phyloP scores from a whole-genome alignment of 2,113 vertebrate species.

The Ancistrus triradiatus region DNA sequence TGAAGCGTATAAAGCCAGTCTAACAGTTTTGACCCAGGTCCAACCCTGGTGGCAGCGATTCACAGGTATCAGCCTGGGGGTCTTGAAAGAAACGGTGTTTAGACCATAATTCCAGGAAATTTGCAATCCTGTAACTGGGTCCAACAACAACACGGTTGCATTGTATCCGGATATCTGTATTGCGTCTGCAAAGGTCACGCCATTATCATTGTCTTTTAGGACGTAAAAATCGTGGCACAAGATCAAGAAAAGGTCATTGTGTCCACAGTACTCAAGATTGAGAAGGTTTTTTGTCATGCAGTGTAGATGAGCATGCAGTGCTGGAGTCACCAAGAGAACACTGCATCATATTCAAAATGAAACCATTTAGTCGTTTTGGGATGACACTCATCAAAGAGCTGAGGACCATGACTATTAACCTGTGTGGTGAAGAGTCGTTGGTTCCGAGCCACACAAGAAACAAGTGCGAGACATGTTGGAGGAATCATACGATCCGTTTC shows the following conservation, averaged over 20 bases:
- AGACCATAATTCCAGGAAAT: conserved; percentile 25
- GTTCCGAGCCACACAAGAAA: neutral
- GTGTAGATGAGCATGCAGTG: neutral
- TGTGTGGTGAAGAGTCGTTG: neutral
- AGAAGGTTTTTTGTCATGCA: neutral
- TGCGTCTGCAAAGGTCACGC: conserved; percentile 8
- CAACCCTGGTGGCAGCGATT: conserved; percentile 3
- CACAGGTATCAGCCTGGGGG: neutral
- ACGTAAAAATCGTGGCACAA: neutral
- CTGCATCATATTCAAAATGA: conserved; percentile 13
- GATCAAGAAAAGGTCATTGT: neutral
- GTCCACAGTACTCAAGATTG: neutral
- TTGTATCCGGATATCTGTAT: neutral
- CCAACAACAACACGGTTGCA: neutral
- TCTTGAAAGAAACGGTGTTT: conserved; percentile 1
- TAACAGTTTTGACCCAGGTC: neutral
- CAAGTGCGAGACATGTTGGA: no score
- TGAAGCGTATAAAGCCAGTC: neutral
- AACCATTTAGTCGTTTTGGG: conserved; percentile 13
- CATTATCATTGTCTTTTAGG: neutral
- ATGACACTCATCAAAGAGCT: neutral
- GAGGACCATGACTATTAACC: conserved; percentile 5
- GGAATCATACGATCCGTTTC: no score
- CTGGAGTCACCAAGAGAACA: neutral
- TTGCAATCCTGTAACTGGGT: neutral